Evolutionary conservation across 2,113 vertebrate species (phyloP), one percentile per base, ranked within the genome.

Genomic region (Oplegnathus fasciatus): DNA sequence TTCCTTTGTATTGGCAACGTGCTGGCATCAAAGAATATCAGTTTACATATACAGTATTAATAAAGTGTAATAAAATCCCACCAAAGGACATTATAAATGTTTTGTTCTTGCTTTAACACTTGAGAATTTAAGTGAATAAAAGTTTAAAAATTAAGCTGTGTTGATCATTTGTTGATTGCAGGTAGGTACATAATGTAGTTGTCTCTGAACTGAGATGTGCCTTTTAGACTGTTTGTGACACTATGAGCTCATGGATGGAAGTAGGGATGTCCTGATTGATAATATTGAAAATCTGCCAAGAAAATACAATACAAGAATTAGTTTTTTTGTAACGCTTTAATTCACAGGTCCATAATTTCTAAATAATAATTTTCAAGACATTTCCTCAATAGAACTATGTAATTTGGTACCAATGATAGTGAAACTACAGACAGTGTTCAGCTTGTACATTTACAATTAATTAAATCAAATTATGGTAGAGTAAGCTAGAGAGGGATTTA

Each of bases 81-180:
- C 98, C 98, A 99, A 99, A 99, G 98, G 98, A 99, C 97, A 97
- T 97, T 96, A 96, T 98, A 96, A 97, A 97, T 99, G 98, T 98
- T 98, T 98, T 98, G 97, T 97, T 97, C 97, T 99, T 97, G 98
- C 97, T 98, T 99, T 99, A 97, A 97, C 97, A 97, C 97, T 97
- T 96, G 95, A 98, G 96, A 93, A 97, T 97, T 97, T 97, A 97
- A 97, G 96, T 98, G 97, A 96, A 96, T 96, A 96, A 96, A 98
- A 97, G 96, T 93, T 90, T 48, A 84, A 95, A 95, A 95, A 89
- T 84, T 18, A 73, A 76, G 69, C 34, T 7, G 83, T 78, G 78
- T 92, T 50, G 34, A 84, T 86, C 28, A 65, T 88, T 88, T 84
- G 18, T 85, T 68, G 2, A 17, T 52, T 1, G 20, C 69, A 71